Percentiles rank a stretch among this genome's conserved stretches.
Evolutionary conservation across 1,140 invertebrate genomes (phyloP).

Genomic region (Panulirus ornatus): DNA sequence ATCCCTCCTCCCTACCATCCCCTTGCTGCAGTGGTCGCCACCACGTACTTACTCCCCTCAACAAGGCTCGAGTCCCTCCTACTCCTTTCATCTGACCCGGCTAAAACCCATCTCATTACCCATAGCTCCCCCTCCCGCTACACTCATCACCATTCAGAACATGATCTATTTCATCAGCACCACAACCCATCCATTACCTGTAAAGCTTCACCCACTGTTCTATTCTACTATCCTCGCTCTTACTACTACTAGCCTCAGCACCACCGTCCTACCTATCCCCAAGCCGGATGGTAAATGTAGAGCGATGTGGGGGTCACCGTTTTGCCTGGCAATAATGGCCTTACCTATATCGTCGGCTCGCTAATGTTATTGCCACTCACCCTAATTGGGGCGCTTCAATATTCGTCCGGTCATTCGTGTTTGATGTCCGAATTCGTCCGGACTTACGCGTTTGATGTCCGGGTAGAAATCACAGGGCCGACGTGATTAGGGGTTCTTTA

Average conservation of each 20-base stretch:
- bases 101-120: neutral
- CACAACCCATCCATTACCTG: too few species aligned
- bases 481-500: too few species aligned
- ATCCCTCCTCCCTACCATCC: neutral
- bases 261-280: neutral
- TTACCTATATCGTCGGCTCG: constrained; percentile 33
- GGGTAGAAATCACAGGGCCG: too few species aligned
- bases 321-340: neutral
- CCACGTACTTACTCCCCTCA: too few species aligned
- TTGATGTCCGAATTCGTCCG: constrained; percentile 8
- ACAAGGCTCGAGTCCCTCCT: too few species aligned
- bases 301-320: neutral
- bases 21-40: too few species aligned
- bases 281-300: neutral
- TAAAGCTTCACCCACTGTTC: too few species aligned
- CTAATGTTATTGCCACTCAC: constrained; percentile 49
- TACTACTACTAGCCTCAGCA: neutral
- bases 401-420: neutral
- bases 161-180: too few species aligned
- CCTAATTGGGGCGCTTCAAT: constrained; percentile 31
- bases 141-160: neutral
- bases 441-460: constrained; percentile 27
- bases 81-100: too few species aligned
- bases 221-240: too few species aligned
- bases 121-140: neutral